Evolutionary conservation across 2,888 invertebrate species (phyloP).

Genomic region (Helleia helle): DNA sequence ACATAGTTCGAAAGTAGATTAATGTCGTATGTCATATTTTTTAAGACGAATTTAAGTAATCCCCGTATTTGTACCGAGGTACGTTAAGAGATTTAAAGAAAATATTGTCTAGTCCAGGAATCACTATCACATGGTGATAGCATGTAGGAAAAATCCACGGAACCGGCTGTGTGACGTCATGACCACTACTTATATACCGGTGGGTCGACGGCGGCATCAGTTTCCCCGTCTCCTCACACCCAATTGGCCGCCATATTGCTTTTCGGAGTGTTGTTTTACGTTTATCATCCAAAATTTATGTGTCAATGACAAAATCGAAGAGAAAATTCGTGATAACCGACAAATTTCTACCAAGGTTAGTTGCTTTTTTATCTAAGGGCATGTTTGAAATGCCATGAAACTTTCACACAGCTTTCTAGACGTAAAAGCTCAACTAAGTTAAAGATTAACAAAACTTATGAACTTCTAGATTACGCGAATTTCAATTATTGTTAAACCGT

Average conservation of each 20-base stretch:
- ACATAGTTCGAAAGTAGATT: too few species aligned
- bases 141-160: not conserved
- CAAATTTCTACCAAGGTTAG: constrained; percentile 72
- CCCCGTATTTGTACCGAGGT: too few species aligned
- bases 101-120: too few species aligned
- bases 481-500: too few species aligned
- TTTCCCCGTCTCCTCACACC: constrained; percentile 34
- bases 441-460: too few species aligned
- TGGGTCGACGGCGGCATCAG: constrained; percentile 27
- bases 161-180: constrained; percentile 18
- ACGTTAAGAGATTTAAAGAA: too few species aligned
- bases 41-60: too few species aligned
- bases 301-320: constrained; percentile 73
- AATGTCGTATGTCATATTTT: too few species aligned
- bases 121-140: not conserved
- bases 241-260: constrained; percentile 44
- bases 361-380: constrained; percentile 1
- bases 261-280: constrained; percentile 46
- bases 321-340: constrained; percentile 69
- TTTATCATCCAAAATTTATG: constrained; percentile 46
- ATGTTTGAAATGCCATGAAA: too few species aligned
- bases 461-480: too few species aligned
- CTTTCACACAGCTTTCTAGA: too few species aligned
- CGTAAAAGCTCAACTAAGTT: too few species aligned
- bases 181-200: constrained; percentile 36